A percentile compares a stretch with the other conserved stretches of the same genome.
These are phyloP conservation scores for Arge pagana DNA, from an alignment of 2,888 invertebrate species.

Conservation along the genomic window DNA sequence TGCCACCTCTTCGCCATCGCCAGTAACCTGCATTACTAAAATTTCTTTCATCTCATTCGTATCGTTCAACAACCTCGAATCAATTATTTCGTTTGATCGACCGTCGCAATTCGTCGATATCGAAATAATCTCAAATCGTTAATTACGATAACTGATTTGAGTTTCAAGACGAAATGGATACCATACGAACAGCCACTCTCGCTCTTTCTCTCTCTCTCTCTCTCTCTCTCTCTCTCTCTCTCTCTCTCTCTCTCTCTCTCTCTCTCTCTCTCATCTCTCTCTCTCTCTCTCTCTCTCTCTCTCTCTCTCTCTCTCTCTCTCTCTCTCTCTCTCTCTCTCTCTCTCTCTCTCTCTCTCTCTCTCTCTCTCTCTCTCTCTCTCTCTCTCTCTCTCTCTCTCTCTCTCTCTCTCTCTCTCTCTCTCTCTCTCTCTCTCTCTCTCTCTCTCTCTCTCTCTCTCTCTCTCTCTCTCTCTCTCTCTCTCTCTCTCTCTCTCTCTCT, in stretches of 20 bases:
- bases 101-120: too few relatives aligned
- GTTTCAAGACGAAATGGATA: constrained; percentile 21
- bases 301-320: constrained; percentile 5
- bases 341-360: constrained; percentile 5
- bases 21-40: constrained; percentile 15
- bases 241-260: constrained; percentile 15
- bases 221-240: background rate
- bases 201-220: constrained; percentile 9
- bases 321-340: constrained; percentile 3
- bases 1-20: constrained; percentile 16
- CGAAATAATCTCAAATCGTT: too few relatives aligned
- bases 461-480: background rate
- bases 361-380: constrained; percentile 1
- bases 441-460: constrained; percentile 4
- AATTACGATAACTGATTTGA: too few relatives aligned
- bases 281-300: constrained; percentile 25
- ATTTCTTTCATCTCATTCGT: too few relatives aligned
- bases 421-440: background rate
- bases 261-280: too few relatives aligned
- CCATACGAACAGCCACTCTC: constrained; percentile 10
- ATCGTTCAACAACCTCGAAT: too few relatives aligned
- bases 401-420: background rate
- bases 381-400: constrained; percentile 9
- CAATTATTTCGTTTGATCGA: too few relatives aligned
- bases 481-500: background rate